phyloP scores from a whole-genome alignment of 1,140 invertebrate species.

The Brachionus angularis region DNA sequence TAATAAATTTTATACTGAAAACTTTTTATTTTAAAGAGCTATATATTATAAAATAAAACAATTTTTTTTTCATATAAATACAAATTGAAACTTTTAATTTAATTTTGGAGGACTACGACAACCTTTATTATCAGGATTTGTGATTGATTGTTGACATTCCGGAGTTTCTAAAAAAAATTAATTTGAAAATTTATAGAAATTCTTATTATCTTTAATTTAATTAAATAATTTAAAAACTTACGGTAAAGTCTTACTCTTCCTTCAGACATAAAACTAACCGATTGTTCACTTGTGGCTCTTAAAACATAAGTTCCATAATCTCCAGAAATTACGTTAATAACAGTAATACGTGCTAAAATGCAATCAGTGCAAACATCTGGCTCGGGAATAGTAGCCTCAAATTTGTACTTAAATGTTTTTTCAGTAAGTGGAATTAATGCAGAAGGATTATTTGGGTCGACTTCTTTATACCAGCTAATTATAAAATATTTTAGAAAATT shows the following conservation, averaged over 20 bases:
- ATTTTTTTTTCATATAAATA: not conserved
- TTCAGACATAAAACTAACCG: not conserved
- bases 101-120: conserved; percentile 43
- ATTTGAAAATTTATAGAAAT: too few species aligned
- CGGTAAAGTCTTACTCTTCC: conserved; percentile 40
- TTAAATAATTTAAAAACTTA: not conserved
- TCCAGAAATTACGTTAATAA: conserved; percentile 23
- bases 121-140: conserved; percentile 42
- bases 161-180: conserved; percentile 33
- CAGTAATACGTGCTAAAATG: conserved; percentile 41
- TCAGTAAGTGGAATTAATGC: conserved; percentile 34
- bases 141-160: conserved; percentile 40
- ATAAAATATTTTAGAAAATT: too few species aligned
- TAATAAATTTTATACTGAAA: not conserved
- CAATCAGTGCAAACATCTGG: conserved; percentile 42
- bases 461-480: conserved; percentile 44
- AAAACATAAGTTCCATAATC: conserved; percentile 39
- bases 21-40: not conserved
- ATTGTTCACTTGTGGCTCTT: conserved; percentile 19
- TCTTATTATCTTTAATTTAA: too few species aligned
- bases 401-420: conserved; percentile 42
- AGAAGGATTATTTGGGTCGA: conserved; percentile 37
- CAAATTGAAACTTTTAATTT: conserved; percentile 23
- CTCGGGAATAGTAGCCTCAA: conserved; percentile 43
- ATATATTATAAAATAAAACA: not conserved